These are phyloP conservation scores for Galeruca laticollis DNA, from an alignment of 2,888 invertebrate species.

Conservation along the genomic window DNA sequence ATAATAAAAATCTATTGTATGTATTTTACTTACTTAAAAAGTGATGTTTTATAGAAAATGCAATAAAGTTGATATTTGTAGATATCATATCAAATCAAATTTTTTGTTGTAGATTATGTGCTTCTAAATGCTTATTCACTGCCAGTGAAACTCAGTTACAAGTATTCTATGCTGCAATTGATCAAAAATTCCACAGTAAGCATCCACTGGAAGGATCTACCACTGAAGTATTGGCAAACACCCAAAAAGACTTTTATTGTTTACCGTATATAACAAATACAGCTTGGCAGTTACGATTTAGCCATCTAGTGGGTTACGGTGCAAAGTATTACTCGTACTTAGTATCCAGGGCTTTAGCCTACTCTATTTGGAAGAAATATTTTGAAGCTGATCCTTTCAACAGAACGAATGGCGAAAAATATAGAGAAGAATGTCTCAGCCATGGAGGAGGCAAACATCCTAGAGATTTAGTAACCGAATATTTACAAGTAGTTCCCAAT, in stretches of 20 bases:
- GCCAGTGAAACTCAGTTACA: conserved; percentile 85
- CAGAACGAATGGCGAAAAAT: conserved; percentile 82
- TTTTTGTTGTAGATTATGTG: conserved; percentile 71
- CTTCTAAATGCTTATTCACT: conserved; percentile 87
- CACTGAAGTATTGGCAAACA: conserved; percentile 79
- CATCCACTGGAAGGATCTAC: conserved; percentile 71
- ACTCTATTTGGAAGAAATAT: conserved; percentile 91
- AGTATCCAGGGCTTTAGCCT: conserved; percentile 92
- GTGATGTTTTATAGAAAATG: no score
- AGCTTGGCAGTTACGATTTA: conserved; percentile 97
- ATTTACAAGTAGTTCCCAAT: conserved; percentile 81
- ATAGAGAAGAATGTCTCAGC: conserved; percentile 80
- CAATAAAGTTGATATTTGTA: no score
- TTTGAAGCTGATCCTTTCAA: conserved; percentile 84
- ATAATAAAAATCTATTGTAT: no score
- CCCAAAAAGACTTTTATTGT: conserved; percentile 87
- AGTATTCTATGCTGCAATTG: conserved; percentile 77
- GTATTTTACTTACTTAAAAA: no score
- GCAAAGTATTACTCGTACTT: conserved; percentile 99
- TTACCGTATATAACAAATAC: conserved; percentile 90
- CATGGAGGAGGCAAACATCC: conserved; percentile 92
- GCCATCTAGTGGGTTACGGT: conserved; percentile 97
- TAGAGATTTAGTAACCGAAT: conserved; percentile 80
- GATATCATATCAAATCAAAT: background rate
- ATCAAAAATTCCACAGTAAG: conserved; percentile 87